Evolutionary conservation across 2,113 vertebrate species (phyloP).

Genomic region (Gymnorhina tibicen): DNA sequence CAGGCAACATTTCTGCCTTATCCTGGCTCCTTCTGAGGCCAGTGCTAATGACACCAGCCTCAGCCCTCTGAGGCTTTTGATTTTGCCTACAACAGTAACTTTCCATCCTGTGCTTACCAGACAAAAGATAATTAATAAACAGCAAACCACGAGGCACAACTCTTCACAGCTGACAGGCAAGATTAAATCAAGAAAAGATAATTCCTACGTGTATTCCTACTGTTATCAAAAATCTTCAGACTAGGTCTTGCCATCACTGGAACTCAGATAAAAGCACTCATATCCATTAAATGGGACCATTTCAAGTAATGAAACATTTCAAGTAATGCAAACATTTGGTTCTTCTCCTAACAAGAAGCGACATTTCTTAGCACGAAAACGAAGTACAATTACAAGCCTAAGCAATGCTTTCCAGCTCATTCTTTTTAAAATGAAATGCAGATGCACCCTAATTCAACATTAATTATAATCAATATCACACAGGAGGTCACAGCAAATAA

Average conservation of each 20-base stretch:
- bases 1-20: background rate
- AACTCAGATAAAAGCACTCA: background rate
- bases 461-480: background rate
- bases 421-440: constrained; percentile 5
- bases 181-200: background rate
- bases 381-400: background rate
- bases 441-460: background rate
- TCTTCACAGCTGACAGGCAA: background rate
- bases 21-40: background rate
- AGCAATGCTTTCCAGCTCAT: background rate
- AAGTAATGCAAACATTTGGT: background rate
- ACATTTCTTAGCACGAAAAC: background rate
- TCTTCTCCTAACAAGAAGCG: background rate
- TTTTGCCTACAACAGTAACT: background rate
- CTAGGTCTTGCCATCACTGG: background rate
- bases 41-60: background rate
- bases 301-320: background rate
- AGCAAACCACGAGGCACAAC: background rate
- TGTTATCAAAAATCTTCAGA: background rate
- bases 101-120: background rate
- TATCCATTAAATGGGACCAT: background rate
- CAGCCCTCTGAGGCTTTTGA: background rate
- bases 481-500: background rate
- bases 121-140: background rate
- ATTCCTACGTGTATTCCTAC: background rate